Evolutionary conservation across 2,797 vertebrate genomes (phyloP).

Genomic region (Otolemur crassicaudatus): DNA sequence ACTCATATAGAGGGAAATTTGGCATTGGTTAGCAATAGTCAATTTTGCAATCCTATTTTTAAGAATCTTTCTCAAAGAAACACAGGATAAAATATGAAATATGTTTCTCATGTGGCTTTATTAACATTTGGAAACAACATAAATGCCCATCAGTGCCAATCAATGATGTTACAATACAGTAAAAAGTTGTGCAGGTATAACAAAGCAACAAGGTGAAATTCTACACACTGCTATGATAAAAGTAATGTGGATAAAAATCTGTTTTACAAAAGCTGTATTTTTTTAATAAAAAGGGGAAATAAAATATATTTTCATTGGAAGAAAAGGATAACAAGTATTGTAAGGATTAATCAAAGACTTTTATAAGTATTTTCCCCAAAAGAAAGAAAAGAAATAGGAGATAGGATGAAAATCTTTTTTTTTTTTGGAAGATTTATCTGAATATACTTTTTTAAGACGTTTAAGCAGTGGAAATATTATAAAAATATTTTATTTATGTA

Average conservation of each 20-base stretch:
- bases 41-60: background rate
- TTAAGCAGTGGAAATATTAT: background rate
- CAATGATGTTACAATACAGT: background rate
- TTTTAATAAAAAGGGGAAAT: background rate
- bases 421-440: background rate
- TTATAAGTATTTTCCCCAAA: background rate
- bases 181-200: background rate
- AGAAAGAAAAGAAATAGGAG: background rate
- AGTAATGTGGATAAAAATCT: background rate
- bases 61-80: background rate
- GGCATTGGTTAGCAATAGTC: background rate
- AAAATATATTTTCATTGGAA: background rate
- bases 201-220: background rate
- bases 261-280: background rate
- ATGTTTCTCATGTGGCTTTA: background rate
- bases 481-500: background rate
- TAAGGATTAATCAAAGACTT: background rate
- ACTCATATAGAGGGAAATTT: background rate
- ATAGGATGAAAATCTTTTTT: background rate
- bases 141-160: background rate
- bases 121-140: background rate
- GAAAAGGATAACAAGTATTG: background rate
- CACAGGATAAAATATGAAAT: background rate
- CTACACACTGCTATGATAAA: background rate
- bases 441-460: background rate